Evolutionary conservation across 2,797 vertebrate species (phyloP), one percentile per base, ranked within the genome.

Genomic region (Macroramphosus scolopax): DNA sequence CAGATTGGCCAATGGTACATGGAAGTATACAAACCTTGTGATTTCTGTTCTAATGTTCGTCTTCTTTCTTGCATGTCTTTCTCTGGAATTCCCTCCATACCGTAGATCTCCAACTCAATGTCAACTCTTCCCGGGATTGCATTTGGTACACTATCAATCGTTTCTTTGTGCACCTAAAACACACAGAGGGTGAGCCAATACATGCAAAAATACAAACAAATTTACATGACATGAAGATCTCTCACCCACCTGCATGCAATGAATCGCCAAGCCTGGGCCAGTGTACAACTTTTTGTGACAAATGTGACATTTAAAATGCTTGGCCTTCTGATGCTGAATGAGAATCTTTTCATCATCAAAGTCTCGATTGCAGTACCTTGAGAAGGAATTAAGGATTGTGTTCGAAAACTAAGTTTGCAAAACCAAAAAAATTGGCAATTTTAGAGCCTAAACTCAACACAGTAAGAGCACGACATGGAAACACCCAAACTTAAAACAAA

Each of bases 291-390:
- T 99, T 78, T 99, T 99, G 74, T 99, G 96, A 83, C 96, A 99
- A 82, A 99, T 99, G 45, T 99, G 96, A 63, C 96, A 99, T 89
- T 99, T 99, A 75, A 99, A 98, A 89, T 99, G 96, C 76, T 99
- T 99, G 32, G 96, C 96, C 86, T 99, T 99, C 78, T 99, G 96
- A 62, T 99, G 96, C 69, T 99, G 96, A 77, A 99, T 99, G 48
- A 99, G 94, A 53, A 99, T 99, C 79, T 99, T 99, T 75, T 99
- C 96, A 67, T 99, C 96, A 50, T 99, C 96, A 75, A 99, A 99
- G 83, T 99, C 96, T 81, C 96, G 91, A 78, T 98, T 99, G 68
- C 96, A 99, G 51, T 99, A 99, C 96, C 95, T 98, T 0, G 0
- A 30, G 12, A 5, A 12, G 0, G 1, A 41, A 63, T 89, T 78